These are phyloP conservation scores for Capitulum mitella DNA, from an alignment of 2,888 invertebrate species.

Conservation along the genomic window DNA sequence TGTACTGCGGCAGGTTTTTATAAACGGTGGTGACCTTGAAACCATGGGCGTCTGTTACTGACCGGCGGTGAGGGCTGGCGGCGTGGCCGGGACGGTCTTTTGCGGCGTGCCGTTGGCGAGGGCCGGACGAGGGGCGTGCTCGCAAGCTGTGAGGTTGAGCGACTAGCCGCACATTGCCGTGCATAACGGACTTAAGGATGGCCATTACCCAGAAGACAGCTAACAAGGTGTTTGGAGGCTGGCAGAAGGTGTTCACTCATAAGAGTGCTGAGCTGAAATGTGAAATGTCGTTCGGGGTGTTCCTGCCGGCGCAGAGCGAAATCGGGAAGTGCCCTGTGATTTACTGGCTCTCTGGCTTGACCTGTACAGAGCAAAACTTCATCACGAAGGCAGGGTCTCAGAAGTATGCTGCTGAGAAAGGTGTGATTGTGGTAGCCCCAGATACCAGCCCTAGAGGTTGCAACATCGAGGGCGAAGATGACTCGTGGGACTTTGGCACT, in stretches of 20 bases:
- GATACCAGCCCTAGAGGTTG: slow-evolving; percentile 92
- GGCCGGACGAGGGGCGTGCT: too few relatives aligned
- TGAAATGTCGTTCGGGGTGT: slow-evolving; percentile 88
- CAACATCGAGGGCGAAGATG: slow-evolving; percentile 83
- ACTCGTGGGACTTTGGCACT: slow-evolving; percentile 87
- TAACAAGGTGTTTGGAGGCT: slow-evolving; percentile 71
- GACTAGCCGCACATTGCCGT: too few relatives aligned
- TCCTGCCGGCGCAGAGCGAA: slow-evolving; percentile 69
- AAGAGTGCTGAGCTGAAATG: slow-evolving; percentile 53
- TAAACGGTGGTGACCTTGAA: too few relatives aligned
- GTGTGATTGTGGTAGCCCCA: slow-evolving; percentile 80
- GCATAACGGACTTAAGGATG: too few relatives aligned
- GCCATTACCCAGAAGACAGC: slow-evolving; percentile 23
- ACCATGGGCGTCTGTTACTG: too few relatives aligned
- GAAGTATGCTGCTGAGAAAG: slow-evolving; percentile 74
- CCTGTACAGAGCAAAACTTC: slow-evolving; percentile 92
- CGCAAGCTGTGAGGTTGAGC: too few relatives aligned
- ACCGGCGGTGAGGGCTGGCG: too few relatives aligned
- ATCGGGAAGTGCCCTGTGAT: slow-evolving; percentile 57
- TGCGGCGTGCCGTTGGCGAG: too few relatives aligned
- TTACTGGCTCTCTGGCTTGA: slow-evolving; percentile 85
- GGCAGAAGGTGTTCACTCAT: slow-evolving; percentile 76
- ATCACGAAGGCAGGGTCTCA: slow-evolving; percentile 93
- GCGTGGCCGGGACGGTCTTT: too few relatives aligned
- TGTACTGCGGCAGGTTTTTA: too few relatives aligned